phyloP scores from a whole-genome alignment of 2,888 invertebrate species.

The Crocallis elinguaria region DNA sequence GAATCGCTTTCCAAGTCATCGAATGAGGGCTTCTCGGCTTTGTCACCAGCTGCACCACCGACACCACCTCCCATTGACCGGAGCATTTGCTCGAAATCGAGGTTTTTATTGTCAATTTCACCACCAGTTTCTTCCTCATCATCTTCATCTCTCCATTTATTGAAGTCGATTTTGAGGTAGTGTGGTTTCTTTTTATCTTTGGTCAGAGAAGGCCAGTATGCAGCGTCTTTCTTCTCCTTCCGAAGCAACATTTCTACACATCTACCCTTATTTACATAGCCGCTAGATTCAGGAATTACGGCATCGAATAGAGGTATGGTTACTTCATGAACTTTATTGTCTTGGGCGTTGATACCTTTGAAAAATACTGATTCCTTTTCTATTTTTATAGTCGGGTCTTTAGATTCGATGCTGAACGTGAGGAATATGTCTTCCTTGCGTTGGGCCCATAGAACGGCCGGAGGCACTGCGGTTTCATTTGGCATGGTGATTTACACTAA shows the following conservation, averaged over 20 bases:
- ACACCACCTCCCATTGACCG: slow-evolving; percentile 88
- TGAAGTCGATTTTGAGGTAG: slow-evolving; percentile 98
- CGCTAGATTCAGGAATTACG: slow-evolving; percentile 92
- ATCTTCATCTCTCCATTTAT: slow-evolving; percentile 99
- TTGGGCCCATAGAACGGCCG: slow-evolving; percentile 97
- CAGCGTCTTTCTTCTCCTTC: slow-evolving; percentile 89
- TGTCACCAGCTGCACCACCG: slow-evolving; percentile 64
- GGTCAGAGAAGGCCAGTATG: slow-evolving; percentile 95
- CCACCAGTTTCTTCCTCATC: slow-evolving; percentile 89
- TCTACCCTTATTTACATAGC: slow-evolving; percentile 89
- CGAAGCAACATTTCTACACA: slow-evolving; percentile 90
- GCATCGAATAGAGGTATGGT: slow-evolving; percentile 93
- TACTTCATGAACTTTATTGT: slow-evolving; percentile 94
- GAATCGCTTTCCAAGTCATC: slow-evolving; percentile 92
- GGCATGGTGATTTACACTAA: slow-evolving; percentile 56
- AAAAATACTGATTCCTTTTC: slow-evolving; percentile 91
- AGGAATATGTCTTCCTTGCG: slow-evolving; percentile 92
- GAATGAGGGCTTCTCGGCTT: slow-evolving; percentile 87
- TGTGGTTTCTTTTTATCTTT: slow-evolving; percentile 95
- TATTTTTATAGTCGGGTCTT: slow-evolving; percentile 92
- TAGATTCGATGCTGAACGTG: slow-evolving; percentile 96
- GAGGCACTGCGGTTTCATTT: slow-evolving; percentile 86
- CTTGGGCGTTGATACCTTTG: slow-evolving; percentile 93
- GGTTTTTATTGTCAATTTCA: slow-evolving; percentile 57
- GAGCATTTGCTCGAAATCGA: slow-evolving; percentile 89